Evolutionary conservation across 2,888 invertebrate species (phyloP).

Genomic region (Pemphredon lugubris): DNA sequence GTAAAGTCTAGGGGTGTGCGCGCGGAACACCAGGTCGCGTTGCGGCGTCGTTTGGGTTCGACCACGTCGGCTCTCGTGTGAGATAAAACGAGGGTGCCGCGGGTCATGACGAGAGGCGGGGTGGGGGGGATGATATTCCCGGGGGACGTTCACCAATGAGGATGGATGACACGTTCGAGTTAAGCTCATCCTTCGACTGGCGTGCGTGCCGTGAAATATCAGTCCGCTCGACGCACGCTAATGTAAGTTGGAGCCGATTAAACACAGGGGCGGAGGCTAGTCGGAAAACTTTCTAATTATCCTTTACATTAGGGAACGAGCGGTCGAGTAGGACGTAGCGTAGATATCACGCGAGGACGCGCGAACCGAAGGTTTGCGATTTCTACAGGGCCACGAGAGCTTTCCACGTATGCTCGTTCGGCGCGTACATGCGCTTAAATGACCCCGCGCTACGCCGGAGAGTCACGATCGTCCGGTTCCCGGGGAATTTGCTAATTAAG

Average conservation of each 20-base stretch:
- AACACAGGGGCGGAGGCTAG: too few relatives aligned
- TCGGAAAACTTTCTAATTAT: slow-evolving; percentile 38
- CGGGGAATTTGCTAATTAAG: slow-evolving; percentile 26
- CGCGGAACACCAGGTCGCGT: slow-evolving; percentile 30
- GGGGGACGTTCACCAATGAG: slow-evolving; percentile 53
- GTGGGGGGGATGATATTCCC: slow-evolving; percentile 20
- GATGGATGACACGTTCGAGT: slow-evolving; percentile 59
- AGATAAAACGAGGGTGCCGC: slow-evolving; percentile 54
- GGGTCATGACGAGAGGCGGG: slow-evolving; percentile 20
- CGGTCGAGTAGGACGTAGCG: background rate
- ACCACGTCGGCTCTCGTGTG: slow-evolving; percentile 39
- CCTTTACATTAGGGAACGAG: slow-evolving; percentile 29
- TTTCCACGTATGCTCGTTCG: background rate
- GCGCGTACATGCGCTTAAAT: background rate
- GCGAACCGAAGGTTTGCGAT: too few relatives aligned
- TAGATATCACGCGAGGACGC: too few relatives aligned
- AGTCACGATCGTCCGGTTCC: slow-evolving; percentile 15
- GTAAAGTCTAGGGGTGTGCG: background rate
- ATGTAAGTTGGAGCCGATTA: too few relatives aligned
- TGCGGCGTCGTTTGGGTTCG: slow-evolving; percentile 14
- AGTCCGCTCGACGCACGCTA: too few relatives aligned
- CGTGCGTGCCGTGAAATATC: background rate
- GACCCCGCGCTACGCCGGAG: background rate
- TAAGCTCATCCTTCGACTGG: slow-evolving; percentile 46
- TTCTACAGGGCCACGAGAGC: too few relatives aligned